Base-by-base conservation (phyloP, 2,797 vertebrate genomes). In the Coracias cyanogaster region DNA sequence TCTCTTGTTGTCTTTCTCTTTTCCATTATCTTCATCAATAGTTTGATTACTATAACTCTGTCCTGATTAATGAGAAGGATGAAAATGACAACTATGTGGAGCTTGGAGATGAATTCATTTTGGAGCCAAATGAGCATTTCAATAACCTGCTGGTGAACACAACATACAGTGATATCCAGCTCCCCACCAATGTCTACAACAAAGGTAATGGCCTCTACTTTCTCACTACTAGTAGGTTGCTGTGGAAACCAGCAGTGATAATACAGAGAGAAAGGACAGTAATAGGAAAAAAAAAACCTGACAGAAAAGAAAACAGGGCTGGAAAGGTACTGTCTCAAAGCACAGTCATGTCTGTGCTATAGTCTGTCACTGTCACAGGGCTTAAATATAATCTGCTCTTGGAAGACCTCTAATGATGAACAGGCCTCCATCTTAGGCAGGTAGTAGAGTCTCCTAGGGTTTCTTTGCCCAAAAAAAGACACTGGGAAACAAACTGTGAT, bases 181-280 rank as follows among this genome's bases (percentile, higher is more conserved):
- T 99, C 54, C 99, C 99, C 24, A 99, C 99, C 54, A 99, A 99
- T 0, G 99, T 99, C 93, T 99, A 99, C 98, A 99, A 99, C 97
- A 99, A 98, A 99, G 99, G 99, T 99, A 96, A 60, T 6, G 13
- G 35, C 39, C 37, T 93, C 92, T 60, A 1, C 26, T 25, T 70
- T 35, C n/a, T 45, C 48, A 12, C 18, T 82, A 15, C 62, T 79
- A 29, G 7, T 25, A 49, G 37, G 20, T 5, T 45, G 29, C 15
- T 43, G 26, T 81, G 51, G 77, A 65, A 94, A 37, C 39, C 19
- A 10, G 4, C 58, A 61, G 45, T n/a, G 84, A 37, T 17, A 81
- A 60, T 16, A 33, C 8, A 49, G 41, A 33, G 49, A 90, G 17
- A 26, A 48, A 46, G 28, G 25, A 79, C 35, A 33, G 21, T 18